Evolutionary conservation across 2,888 invertebrate genomes (phyloP).

Genomic region (Odontothrips loti): DNA sequence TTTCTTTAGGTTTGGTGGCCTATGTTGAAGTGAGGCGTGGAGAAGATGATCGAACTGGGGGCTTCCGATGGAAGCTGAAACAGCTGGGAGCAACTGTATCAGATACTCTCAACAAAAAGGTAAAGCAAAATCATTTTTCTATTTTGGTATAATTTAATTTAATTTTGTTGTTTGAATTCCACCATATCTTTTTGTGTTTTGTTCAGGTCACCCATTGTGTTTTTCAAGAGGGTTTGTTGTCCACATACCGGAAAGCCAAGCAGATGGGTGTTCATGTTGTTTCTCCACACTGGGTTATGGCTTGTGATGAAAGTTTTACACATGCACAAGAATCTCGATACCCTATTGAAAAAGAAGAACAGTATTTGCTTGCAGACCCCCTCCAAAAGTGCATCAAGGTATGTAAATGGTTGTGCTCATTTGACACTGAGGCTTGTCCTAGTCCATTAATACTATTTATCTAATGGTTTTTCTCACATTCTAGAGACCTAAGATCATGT

Average conservation of each 20-base stretch:
- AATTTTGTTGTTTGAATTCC: not conserved
- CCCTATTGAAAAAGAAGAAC: not conserved
- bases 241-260: not conserved
- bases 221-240: not conserved
- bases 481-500: slow-evolving; percentile 12
- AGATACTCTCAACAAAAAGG: not conserved
- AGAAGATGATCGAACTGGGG: slow-evolving; percentile 12
- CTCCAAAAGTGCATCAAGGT: slow-evolving; percentile 6
- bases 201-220: not conserved
- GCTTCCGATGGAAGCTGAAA: slow-evolving; percentile 8
- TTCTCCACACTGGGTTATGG: not conserved
- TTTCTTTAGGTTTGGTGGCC: not conserved
- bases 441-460: not conserved
- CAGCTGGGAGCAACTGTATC: not conserved
- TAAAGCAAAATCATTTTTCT: not conserved
- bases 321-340: not conserved
- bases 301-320: slow-evolving; percentile 13
- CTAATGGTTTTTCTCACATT: not conserved
- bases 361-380: not conserved
- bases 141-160: not conserved
- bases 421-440: no score
- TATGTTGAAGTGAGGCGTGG: slow-evolving; percentile 9
- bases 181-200: not conserved
- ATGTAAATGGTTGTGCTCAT: not conserved
- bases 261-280: not conserved